Evolutionary conservation across 2,888 invertebrate genomes (phyloP).

Genomic region (Machimus atricapillus): DNA sequence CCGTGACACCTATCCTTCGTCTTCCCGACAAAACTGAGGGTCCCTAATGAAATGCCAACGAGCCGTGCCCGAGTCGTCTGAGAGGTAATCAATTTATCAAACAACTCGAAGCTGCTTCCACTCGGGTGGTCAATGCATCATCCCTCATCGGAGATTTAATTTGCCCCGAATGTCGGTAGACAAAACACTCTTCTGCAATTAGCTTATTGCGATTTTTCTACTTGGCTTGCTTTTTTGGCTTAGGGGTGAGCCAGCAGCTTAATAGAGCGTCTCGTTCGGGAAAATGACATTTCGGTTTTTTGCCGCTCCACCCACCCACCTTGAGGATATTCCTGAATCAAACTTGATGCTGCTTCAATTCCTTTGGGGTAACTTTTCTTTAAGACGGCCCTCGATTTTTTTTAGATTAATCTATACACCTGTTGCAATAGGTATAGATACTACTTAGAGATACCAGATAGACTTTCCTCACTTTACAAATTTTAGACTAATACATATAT

Average conservation of each 20-base stretch:
- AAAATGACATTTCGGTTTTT: constrained; percentile 42
- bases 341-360: background rate
- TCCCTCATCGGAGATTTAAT: constrained; percentile 47
- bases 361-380: background rate
- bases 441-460: no score
- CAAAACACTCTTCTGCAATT: constrained; percentile 47
- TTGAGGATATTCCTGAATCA: background rate
- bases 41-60: constrained; percentile 36
- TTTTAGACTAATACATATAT: no score
- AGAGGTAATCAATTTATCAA: constrained; percentile 42
- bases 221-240: constrained; percentile 40
- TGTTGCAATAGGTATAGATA: background rate
- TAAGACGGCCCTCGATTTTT: background rate
- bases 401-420: background rate
- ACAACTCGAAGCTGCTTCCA: constrained; percentile 43
- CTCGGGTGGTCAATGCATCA: constrained; percentile 45
- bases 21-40: background rate
- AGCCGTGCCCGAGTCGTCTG: background rate
- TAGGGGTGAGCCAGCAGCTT: constrained; percentile 42
- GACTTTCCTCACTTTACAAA: no score
- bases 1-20: constrained; percentile 9
- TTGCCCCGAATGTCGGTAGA: constrained; percentile 44
- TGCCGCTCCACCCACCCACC: background rate
- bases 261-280: constrained; percentile 5
- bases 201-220: constrained; percentile 48